phyloP scores from a whole-genome alignment of 2,888 invertebrate genomes.

The Lasioglossum pauxillum region DNA sequence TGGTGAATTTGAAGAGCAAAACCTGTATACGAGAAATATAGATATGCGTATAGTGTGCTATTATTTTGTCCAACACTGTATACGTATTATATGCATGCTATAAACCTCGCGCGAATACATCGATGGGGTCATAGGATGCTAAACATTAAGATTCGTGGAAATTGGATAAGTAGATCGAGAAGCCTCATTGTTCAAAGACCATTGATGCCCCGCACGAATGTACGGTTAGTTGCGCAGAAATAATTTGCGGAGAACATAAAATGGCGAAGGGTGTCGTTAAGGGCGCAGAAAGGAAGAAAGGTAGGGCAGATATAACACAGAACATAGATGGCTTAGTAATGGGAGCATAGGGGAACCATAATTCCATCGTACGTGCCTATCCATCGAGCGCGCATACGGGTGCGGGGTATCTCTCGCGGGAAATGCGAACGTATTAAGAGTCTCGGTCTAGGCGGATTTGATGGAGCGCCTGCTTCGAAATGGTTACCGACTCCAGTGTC shows the following conservation, averaged over 20 bases:
- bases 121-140: neutral
- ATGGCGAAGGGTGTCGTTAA: constrained; percentile 52
- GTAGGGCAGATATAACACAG: constrained; percentile 44
- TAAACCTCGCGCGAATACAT: neutral
- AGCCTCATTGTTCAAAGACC: constrained; percentile 50
- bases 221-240: constrained; percentile 54
- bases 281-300: constrained; percentile 53
- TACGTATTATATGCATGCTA: neutral
- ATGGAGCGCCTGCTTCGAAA: constrained; percentile 72
- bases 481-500: constrained; percentile 50
- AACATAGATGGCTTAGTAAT: constrained; percentile 75
- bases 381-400: constrained; percentile 63
- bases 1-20: too few species aligned
- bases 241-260: constrained; percentile 67
- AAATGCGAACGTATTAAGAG: constrained; percentile 76
- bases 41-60: too few species aligned
- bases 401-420: constrained; percentile 71
- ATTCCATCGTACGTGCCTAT: constrained; percentile 79
- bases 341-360: constrained; percentile 79
- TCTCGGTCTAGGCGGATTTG: constrained; percentile 62
- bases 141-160: neutral
- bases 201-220: constrained; percentile 24
- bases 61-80: neutral
- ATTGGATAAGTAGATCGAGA: constrained; percentile 17
- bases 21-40: too few species aligned